Percentiles rank a stretch among this genome's conserved stretches.
phyloP scores from a whole-genome alignment of 2,113 vertebrate genomes.

The Podocnemis expansa region DNA sequence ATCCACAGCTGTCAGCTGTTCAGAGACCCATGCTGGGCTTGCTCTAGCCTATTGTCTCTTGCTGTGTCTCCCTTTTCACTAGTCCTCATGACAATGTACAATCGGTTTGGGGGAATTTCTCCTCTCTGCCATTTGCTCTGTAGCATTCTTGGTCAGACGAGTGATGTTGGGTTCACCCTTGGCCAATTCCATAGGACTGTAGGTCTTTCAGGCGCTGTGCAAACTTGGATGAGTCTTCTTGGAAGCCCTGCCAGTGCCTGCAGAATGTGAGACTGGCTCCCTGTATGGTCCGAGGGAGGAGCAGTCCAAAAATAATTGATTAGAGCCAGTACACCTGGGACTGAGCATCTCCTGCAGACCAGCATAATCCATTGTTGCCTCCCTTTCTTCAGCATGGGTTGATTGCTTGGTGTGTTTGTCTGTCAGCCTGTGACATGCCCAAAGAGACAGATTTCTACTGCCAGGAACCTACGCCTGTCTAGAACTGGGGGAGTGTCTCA shows the following conservation, averaged over 20 bases:
- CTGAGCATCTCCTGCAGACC: neutral
- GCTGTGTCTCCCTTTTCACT: neutral
- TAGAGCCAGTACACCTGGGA: neutral
- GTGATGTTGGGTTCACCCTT: neutral
- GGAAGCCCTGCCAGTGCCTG: neutral
- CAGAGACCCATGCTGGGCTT: neutral
- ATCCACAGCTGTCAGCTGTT: too few species aligned
- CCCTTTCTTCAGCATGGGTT: neutral
- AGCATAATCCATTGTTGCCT: neutral
- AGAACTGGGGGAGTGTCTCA: too few species aligned
- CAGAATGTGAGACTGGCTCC: neutral
- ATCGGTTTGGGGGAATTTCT: neutral
- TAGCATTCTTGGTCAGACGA: neutral
- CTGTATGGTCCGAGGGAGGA: neutral
- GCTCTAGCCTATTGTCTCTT: neutral
- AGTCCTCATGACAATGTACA: neutral
- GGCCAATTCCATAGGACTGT: neutral
- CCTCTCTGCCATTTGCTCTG: neutral
- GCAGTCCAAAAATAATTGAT: neutral
- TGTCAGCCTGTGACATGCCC: neutral
- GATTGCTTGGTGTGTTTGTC: neutral
- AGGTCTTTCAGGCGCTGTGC: neutral
- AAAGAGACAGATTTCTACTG: neutral
- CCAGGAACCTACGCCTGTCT: neutral
- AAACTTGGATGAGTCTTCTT: neutral